Base-by-base conservation (phyloP, 2,113 vertebrate genomes). In the Ascaphus truei region DNA sequence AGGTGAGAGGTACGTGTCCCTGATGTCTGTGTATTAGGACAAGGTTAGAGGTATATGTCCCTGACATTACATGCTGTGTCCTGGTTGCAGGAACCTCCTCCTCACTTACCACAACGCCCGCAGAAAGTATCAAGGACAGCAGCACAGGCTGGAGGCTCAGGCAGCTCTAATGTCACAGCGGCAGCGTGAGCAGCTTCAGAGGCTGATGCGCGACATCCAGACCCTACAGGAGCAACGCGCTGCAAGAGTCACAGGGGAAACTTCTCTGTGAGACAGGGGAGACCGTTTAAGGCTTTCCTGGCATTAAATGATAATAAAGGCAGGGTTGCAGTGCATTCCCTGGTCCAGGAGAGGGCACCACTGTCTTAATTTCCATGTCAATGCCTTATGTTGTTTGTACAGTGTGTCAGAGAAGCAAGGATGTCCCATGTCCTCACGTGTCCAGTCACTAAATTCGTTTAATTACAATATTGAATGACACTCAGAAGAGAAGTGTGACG, bases 71-170 rank as follows among this genome's bases (percentile, higher is more conserved):
- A 15, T 5, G 5, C 16, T 45, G 20, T 61, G 16, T 47, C 23
- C 5, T 59, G 2, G 25, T 20, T 15, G 11, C 81, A 95, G 94
- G 7, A 88, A 92, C 77, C 85, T 91, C 58, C 73, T 88, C 59
- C 82, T 82, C 33, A 87, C 89, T 1, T 92, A 92, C 80, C 79
- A 87, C 34, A 90, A 83, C 30, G 84, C 91, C 26, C 89, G 92
- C 18, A 86, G 81, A 68, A 95, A 92, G 75, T 92, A 92, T 71
- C 85, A 90, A 4, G 87, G 89, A 75, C 93, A 94, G 68, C 78
- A 85, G 73, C 83, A 80, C 83, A 80, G 74, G 71, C 77, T 96
- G 82, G 91, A 95, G 72, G 79, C 85, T 67, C 92, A 91, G 76
- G 60, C 89, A 65, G 65, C 67, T 0, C 76, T 78, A 6, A 83